Base-by-base conservation (phyloP, 2,888 invertebrate species). In the Pseudococcus jackbeardsleyi region DNA sequence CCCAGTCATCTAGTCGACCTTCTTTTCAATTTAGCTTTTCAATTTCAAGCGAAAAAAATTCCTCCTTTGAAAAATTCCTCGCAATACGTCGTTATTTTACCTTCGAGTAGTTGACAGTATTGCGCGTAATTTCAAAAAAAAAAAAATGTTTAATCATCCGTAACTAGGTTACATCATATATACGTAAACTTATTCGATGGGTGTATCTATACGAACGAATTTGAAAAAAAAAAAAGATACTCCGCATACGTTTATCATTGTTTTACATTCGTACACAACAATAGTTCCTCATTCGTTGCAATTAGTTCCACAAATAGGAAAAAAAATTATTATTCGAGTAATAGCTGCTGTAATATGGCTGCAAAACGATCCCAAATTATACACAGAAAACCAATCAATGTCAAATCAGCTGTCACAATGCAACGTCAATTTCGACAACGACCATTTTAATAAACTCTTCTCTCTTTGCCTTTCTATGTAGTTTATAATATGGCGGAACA, bases 21-120 rank as follows among this genome's bases (percentile, higher is more conserved):
- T 72, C 72, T 72, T 72, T 72, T 72, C 72, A 72, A 72, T 72
- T 72, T 72, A 72, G 33, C 72, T 72, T 72, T 33, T 33, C 72
- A 72, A 72, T 39, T 72, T 72, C 33, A 72, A 72, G 72, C 22
- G 33, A 72, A 72, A 72, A 33, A 72, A 72, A 72, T 8, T 8
- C 42, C 42, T 33, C 72, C 72, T 72, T 72, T 72, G 72, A 72
- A 72, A 72, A 72, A 72, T 64, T 64, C 64, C 22, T 64, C 64
- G 64, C 64, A 64, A 64, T 72, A 72, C 72, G 33, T 33, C 72
- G 72, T 72, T 22, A 64, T 64, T 72, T 72, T 33, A 72, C 72
- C 72, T 72, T 72, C 64, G 22, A 64, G 64, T 64, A 64, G 22
- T 64, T 64, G 64, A 64, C 64, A 64, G 64, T 64, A 64, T 22